Base-by-base conservation (phyloP, 2,888 invertebrate species). In the Drosophila sordidula region DNA sequence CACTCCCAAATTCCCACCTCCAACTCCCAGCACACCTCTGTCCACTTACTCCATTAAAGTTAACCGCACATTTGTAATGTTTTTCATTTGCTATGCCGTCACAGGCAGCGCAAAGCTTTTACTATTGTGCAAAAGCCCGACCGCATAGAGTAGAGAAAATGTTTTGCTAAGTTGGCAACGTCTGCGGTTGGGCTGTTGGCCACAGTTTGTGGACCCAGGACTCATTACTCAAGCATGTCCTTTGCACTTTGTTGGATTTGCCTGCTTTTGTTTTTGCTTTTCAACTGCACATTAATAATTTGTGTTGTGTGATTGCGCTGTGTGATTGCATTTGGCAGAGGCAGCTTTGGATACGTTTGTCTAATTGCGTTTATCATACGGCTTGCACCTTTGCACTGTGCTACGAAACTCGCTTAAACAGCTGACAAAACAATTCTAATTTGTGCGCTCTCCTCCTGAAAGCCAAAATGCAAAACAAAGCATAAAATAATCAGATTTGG, bases 401-500 rank as follows among this genome's bases (percentile, higher is more conserved):
- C 54, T 47, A 38, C 44, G 49, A 47, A 63, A 55, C 26, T 55
- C n/a, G 11, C 32, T 14, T 29, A 39, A 59, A 18, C 75, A 86
- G 82, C 89, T 88, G 82, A 71, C 67, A 69, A 82, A 83, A 83
- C 70, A 88, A 69, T 79, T 73, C 73, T 58, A 69, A 70, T 85
- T 70, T 57, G 44, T 41, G 12, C 46, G 39, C 16, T 32, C 25
- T 16, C 12, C 39, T 14, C n/a, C 9, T 38, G 18, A 51, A 46
- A 70, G 49, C 63, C 57, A 61, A 80, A 81, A 73, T 89, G 83
- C 74, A 71, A 80, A 86, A 80, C 84, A 83, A 83, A 76, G 83
- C 89, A 86, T 54, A 79, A 87, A 72, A 80, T 83, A 83, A 83
- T 83, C 83, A 46, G 83, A 88, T 83, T 83, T 87, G 77, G 70